Base-by-base conservation (phyloP, 1,140 invertebrate species). In the Eufriesea mexicana region DNA sequence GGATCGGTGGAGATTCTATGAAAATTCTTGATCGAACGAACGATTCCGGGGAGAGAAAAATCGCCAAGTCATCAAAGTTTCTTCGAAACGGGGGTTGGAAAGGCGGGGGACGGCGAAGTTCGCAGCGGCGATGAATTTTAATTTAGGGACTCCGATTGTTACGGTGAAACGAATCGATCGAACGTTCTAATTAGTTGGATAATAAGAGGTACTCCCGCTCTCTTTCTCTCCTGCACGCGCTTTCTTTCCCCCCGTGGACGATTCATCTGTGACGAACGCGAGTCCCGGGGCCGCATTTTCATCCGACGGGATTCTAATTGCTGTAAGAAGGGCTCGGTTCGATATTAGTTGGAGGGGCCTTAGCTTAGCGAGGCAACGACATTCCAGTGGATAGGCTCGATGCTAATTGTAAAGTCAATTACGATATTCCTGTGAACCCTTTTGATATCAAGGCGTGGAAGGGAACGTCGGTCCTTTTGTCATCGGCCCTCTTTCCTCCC, bases 371-470 rank as follows among this genome's bases (percentile, higher is more conserved):
- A 79, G 70, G 79, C 70, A 61, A 54, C 83, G 51, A 61, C 59
- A 75, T 79, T 72, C 80, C 75, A 25, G 59, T 59, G 75, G 75
- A 89, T 79, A 75, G 82, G 74, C 57, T 75, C 75, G 75, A 66
- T 71, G 77, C 86, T 91, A 90, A 91, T 91, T 91, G 90, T 84
- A 87, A 90, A 90, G 89, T 91, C 88, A 91, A 90, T 91, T 91
- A 90, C 82, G 85, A 86, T 83, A 85, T 89, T 80, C 77, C 82
- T 62, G 78, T n/a, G 82, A 88, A 89, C 78, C 84, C 84, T 84
- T 89, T 89, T 88, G 82, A 88, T 85, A 90, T 80, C 76, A 49
- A 66, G 49, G 87, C 57, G 70, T 59, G 73, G 78, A 81, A 84
- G 79, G 84, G 59, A 80, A 59, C 72, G 74, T 61, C 59, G 79